Conservation (phyloP, 2,888 invertebrate genomes). For the Rhagonycha fulva region DNA sequence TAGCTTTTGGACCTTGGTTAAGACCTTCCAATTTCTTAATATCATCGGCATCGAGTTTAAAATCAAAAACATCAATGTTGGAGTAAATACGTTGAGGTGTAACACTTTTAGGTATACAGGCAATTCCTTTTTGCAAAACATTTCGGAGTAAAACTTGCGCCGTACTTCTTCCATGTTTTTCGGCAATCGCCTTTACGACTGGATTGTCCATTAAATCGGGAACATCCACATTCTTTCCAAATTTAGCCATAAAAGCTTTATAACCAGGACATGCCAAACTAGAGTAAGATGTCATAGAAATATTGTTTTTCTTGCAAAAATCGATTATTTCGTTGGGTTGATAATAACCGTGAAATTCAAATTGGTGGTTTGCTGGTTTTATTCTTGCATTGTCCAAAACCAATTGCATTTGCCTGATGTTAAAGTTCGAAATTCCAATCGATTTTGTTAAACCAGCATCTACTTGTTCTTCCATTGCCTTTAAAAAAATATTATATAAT, state of each 20-base stretch:
- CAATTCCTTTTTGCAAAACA: slow-evolving; percentile 71
- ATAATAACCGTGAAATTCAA: slow-evolving; percentile 63
- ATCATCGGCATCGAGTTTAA: slow-evolving; percentile 66
- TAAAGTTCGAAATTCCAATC: slow-evolving; percentile 83
- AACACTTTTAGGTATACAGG: slow-evolving; percentile 84
- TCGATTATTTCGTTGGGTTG: slow-evolving; percentile 57
- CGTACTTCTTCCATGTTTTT: slow-evolving; percentile 67
- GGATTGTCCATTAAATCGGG: background rate
- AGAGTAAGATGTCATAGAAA: slow-evolving; percentile 65
- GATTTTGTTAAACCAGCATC: slow-evolving; percentile 68
- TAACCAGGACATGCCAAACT: slow-evolving; percentile 74
- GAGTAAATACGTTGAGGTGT: slow-evolving; percentile 71
- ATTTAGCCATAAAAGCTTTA: background rate
- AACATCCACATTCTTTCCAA: background rate
- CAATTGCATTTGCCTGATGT: slow-evolving; percentile 67
- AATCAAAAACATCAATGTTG: slow-evolving; percentile 79
- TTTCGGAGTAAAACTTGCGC: slow-evolving; percentile 78
- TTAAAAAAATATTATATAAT: background rate
- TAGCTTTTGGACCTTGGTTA: slow-evolving; percentile 59
- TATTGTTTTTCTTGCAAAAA: slow-evolving; percentile 48
- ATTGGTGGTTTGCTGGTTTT: slow-evolving; percentile 64
- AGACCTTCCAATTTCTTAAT: slow-evolving; percentile 63
- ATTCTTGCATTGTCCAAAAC: slow-evolving; percentile 61
- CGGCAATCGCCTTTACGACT: slow-evolving; percentile 45
- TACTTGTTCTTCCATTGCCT: slow-evolving; percentile 58